These are phyloP conservation scores for Caenorhabditis imperialis DNA, from an alignment of 2,888 invertebrate genomes.

Conservation along the genomic window DNA sequence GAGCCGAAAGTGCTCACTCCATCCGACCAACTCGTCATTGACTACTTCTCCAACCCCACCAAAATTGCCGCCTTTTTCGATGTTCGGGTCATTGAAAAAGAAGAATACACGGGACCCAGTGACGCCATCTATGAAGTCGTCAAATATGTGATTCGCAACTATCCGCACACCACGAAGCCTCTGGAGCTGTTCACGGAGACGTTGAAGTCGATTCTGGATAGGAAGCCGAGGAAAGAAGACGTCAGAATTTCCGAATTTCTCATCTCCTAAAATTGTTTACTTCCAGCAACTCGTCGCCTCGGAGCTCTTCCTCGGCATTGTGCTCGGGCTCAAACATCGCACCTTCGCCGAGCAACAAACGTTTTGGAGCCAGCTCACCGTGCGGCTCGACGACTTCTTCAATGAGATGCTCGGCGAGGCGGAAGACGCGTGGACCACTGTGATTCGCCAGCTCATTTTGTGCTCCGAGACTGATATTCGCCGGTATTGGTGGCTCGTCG, in stretches of 20 bases:
- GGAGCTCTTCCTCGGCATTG: conserved; percentile 61
- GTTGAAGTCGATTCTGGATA: conserved; percentile 32
- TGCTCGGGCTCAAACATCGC: conserved; percentile 52
- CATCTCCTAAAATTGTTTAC: neutral
- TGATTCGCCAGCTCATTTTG: neutral
- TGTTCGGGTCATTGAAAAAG: conserved; percentile 23
- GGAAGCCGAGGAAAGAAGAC: conserved; percentile 13
- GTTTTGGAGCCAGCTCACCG: conserved; percentile 48
- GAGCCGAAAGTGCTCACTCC: conserved; percentile 5
- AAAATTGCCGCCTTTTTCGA: conserved; percentile 8
- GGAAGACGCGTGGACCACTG: conserved; percentile 35
- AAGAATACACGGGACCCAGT: conserved; percentile 2
- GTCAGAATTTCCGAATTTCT: conserved; percentile 4
- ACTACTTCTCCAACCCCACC: conserved; percentile 22
- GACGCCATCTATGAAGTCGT: neutral
- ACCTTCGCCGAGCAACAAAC: conserved; percentile 45
- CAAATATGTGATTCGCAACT: conserved; percentile 61
- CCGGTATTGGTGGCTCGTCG: conserved; percentile 60
- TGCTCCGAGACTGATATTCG: conserved; percentile 49
- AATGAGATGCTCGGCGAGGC: conserved; percentile 50
- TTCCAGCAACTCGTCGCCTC: conserved; percentile 58
- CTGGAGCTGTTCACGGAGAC: conserved; percentile 21
- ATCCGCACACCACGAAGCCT: conserved; percentile 44
- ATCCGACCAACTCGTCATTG: conserved; percentile 27
- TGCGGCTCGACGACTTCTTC: conserved; percentile 32